phyloP scores from a whole-genome alignment of 1,140 invertebrate species.

The Eulimnadia texana region DNA sequence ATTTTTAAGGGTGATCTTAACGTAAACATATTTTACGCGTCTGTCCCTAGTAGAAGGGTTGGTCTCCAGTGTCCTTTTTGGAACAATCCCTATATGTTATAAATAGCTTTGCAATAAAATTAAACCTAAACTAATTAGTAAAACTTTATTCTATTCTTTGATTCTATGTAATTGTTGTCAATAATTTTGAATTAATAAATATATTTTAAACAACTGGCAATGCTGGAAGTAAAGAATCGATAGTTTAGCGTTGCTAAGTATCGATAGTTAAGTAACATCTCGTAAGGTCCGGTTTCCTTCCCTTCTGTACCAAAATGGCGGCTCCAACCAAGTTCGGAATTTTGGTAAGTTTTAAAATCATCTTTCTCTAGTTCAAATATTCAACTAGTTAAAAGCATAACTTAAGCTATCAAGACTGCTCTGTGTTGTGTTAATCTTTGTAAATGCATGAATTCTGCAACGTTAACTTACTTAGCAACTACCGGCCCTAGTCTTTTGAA shows the following conservation, averaged over 20 bases:
- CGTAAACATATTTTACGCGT: too few species aligned
- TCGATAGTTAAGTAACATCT: not conserved
- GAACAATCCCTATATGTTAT: not conserved
- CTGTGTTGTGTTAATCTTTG: not conserved
- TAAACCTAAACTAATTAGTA: not conserved
- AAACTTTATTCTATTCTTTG: not conserved
- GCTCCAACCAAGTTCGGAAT: slow-evolving; percentile 10
- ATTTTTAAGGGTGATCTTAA: too few species aligned
- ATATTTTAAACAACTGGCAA: not conserved
- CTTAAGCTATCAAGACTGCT: not conserved
- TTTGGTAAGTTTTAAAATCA: slow-evolving; percentile 1
- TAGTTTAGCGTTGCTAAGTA: not conserved
- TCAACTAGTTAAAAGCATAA: not conserved
- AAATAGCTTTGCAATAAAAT: not conserved
- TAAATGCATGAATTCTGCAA: too few species aligned
- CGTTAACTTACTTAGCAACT: not conserved
- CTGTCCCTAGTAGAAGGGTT: too few species aligned
- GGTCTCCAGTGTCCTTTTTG: too few species aligned
- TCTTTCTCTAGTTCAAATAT: not conserved
- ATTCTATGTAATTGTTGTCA: not conserved
- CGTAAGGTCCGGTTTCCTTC: not conserved
- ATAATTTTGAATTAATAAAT: not conserved
- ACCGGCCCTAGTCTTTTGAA: not conserved
- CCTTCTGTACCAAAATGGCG: slow-evolving; percentile 8
- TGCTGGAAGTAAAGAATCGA: not conserved